These are phyloP conservation scores for Eledona agricola DNA, from an alignment of 2,888 invertebrate species.

Conservation along the genomic window DNA sequence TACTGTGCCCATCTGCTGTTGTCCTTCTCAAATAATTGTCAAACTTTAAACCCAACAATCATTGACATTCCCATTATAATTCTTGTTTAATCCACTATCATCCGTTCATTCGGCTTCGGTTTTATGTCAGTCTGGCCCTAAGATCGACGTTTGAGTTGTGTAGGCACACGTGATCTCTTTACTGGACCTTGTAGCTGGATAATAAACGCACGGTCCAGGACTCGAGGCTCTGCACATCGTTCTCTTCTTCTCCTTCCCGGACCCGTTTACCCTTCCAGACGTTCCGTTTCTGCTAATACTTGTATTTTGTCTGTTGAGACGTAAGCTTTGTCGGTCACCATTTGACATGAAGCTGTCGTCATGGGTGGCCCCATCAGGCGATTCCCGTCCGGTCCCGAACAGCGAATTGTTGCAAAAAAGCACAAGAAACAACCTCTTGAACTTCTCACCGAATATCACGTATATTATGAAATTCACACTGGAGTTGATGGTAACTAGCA, in stretches of 20 bases:
- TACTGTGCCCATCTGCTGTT: too few relatives aligned
- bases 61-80: too few relatives aligned
- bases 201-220: slow-evolving; percentile 67
- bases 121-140: slow-evolving; percentile 42
- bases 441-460: slow-evolving; percentile 97
- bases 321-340: slow-evolving; percentile 77
- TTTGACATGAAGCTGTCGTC: slow-evolving; percentile 86
- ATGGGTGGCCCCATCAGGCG: slow-evolving; percentile 77
- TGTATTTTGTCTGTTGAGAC: slow-evolving; percentile 68
- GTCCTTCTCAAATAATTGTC: too few relatives aligned
- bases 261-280: slow-evolving; percentile 53
- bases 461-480: slow-evolving; percentile 98
- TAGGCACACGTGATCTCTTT: slow-evolving; percentile 54
- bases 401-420: slow-evolving; percentile 56
- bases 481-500: slow-evolving; percentile 95
- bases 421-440: slow-evolving; percentile 79
- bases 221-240: slow-evolving; percentile 58
- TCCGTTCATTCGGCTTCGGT: too few relatives aligned
- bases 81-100: too few relatives aligned
- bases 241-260: slow-evolving; percentile 38
- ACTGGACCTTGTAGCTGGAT: slow-evolving; percentile 61
- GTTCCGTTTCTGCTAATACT: slow-evolving; percentile 60
- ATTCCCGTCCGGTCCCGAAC: slow-evolving; percentile 68
- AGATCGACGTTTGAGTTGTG: slow-evolving; percentile 55
- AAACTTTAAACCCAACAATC: too few relatives aligned